phyloP scores from a whole-genome alignment of 2,888 invertebrate species.

The Cremastobaeus sp. region DNA sequence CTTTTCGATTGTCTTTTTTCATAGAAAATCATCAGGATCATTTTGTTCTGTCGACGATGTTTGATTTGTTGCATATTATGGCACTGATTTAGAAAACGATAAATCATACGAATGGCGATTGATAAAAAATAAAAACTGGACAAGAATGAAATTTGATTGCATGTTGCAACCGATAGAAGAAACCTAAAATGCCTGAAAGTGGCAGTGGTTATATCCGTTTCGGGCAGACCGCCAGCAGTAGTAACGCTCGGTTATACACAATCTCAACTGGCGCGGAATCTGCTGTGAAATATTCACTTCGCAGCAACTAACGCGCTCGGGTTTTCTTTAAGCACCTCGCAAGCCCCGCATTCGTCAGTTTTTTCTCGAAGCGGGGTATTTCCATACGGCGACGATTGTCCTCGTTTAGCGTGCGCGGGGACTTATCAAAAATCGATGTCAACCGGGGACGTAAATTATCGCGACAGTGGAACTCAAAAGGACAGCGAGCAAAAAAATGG shows the following conservation, averaged over 20 bases:
- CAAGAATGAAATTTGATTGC: conserved; percentile 56
- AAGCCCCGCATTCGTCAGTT: conserved; percentile 38
- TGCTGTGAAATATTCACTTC: conserved; percentile 58
- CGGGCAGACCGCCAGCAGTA: conserved; percentile 60
- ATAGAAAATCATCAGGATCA: too few relatives aligned
- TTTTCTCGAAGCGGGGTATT: conserved; percentile 15
- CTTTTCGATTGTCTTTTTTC: too few relatives aligned
- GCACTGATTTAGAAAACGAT: not conserved
- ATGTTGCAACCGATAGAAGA: conserved; percentile 42
- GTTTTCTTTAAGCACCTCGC: conserved; percentile 42
- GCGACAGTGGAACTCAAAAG: conserved; percentile 10
- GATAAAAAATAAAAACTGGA: conserved; percentile 24
- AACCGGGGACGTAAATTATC: conserved; percentile 31
- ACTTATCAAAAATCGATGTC: conserved; percentile 38
- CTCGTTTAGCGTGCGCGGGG: conserved; percentile 17
- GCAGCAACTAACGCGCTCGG: conserved; percentile 39
- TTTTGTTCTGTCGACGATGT: too few relatives aligned
- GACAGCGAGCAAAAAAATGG: not conserved
- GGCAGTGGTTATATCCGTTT: conserved; percentile 61
- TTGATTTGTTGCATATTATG: not conserved
- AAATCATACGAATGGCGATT: not conserved
- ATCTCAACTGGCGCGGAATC: conserved; percentile 55
- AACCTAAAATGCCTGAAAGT: conserved; percentile 60
- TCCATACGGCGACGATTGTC: conserved; percentile 34
- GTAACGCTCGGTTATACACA: conserved; percentile 54